Percentiles rank a stretch among this genome's conserved stretches.
These are phyloP conservation scores for Pseudeuparius sepicola DNA, from an alignment of 2,888 invertebrate species.

Conservation along the genomic window DNA sequence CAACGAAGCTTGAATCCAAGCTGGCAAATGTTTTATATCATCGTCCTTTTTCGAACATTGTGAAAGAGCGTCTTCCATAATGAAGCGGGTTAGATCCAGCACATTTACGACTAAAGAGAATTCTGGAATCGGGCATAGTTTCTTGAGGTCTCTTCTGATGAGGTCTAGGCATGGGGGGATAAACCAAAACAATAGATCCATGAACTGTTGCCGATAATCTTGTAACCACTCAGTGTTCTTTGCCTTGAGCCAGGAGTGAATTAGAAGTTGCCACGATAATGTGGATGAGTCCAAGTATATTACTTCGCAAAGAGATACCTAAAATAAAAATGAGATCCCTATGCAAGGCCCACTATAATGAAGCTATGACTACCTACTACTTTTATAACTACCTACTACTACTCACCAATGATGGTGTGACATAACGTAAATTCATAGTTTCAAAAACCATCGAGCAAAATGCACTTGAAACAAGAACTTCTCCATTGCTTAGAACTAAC, in stretches of 20 bases:
- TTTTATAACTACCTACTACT: no score
- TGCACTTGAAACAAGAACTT: slow-evolving; percentile 62
- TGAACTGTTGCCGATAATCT: slow-evolving; percentile 28
- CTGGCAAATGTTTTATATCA: slow-evolving; percentile 39
- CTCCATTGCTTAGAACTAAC: slow-evolving; percentile 71
- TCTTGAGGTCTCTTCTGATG: slow-evolving; percentile 40
- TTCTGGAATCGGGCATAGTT: slow-evolving; percentile 32
- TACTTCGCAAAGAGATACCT: slow-evolving; percentile 53
- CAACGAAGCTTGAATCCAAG: slow-evolving; percentile 45
- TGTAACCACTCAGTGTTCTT: slow-evolving; percentile 27
- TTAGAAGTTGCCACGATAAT: slow-evolving; percentile 46
- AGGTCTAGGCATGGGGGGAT: slow-evolving; percentile 46
- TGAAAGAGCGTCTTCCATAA: slow-evolving; percentile 32
- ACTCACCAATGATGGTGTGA: slow-evolving; percentile 67
- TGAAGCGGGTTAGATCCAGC: slow-evolving; percentile 34
- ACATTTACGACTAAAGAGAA: slow-evolving; percentile 35
- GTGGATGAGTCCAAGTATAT: slow-evolving; percentile 48
- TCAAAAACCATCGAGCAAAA: slow-evolving; percentile 76
- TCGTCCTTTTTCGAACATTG: slow-evolving; percentile 30
- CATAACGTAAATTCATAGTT: slow-evolving; percentile 65
- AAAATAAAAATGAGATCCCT: slow-evolving; percentile 20
- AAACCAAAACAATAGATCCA: slow-evolving; percentile 44
- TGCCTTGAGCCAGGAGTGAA: slow-evolving; percentile 41
- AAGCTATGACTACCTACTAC: no score
- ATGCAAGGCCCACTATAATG: no score